These are phyloP conservation scores for Melipona beecheii DNA, from an alignment of 2,888 invertebrate species.

Conservation along the genomic window DNA sequence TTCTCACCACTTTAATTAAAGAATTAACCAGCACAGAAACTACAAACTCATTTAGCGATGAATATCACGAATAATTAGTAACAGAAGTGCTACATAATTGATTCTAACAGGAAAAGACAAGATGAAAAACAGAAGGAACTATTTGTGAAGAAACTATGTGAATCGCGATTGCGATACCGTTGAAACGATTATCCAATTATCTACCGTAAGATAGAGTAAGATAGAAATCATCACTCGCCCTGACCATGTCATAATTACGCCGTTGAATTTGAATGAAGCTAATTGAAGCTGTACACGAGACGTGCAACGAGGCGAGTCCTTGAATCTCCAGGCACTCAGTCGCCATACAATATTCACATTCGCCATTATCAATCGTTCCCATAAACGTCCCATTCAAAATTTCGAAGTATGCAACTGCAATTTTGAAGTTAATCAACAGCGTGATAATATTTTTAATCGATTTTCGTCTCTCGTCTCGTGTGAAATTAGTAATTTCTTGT, in stretches of 20 bases:
- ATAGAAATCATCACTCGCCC: neutral
- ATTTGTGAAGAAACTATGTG: neutral
- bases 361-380: neutral
- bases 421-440: neutral
- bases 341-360: too few species aligned
- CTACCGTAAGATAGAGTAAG: neutral
- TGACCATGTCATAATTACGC: neutral
- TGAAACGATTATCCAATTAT: slow-evolving; percentile 26
- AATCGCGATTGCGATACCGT: neutral
- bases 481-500: too few species aligned
- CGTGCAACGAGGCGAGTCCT: neutral
- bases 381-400: too few species aligned
- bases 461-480: too few species aligned
- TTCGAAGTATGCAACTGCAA: too few species aligned
- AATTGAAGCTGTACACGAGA: slow-evolving; percentile 8
- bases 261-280: neutral
- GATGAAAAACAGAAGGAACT: neutral
- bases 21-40: too few species aligned
- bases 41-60: too few species aligned
- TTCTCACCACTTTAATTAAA: too few species aligned
- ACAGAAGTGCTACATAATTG: neutral
- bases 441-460: neutral
- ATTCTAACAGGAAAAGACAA: neutral
- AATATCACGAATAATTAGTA: neutral
- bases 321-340: slow-evolving; percentile 17